A percentile compares a stretch with the other conserved stretches of the same genome.
Evolutionary conservation across 2,888 invertebrate genomes (phyloP).

Genomic region (Diadegma fenestrale): DNA sequence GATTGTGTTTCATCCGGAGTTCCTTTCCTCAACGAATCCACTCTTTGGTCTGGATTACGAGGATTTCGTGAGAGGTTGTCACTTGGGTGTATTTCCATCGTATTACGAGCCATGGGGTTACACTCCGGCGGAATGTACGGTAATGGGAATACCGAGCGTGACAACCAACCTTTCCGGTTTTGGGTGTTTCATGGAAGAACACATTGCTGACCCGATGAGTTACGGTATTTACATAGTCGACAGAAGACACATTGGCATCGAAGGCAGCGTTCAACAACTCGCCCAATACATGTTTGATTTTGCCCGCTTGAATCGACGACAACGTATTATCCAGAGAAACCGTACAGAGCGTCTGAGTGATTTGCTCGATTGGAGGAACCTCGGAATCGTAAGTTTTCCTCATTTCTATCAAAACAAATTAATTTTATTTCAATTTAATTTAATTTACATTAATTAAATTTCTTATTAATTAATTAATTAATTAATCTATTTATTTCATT

Average conservation of each 20-base stretch:
- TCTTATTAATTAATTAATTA: no score
- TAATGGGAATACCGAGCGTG: conserved; percentile 99
- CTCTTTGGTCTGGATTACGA: conserved; percentile 99
- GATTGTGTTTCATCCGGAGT: conserved; percentile 99
- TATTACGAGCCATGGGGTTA: conserved; percentile 99
- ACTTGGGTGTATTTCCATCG: conserved; percentile 99
- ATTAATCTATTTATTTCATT: no score
- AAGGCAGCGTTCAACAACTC: conserved; percentile 96
- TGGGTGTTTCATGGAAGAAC: conserved; percentile 99
- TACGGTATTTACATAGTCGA: conserved; percentile 99
- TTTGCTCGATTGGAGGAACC: conserved; percentile 98
- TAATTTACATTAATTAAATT: no score
- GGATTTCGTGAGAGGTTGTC: conserved; percentile 99
- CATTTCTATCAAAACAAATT: background rate
- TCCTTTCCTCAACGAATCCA: conserved; percentile 98
- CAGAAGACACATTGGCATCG: conserved; percentile 94
- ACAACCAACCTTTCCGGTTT: conserved; percentile 99
- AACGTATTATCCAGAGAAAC: conserved; percentile 99
- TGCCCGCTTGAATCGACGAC: conserved; percentile 94
- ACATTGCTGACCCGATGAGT: conserved; percentile 98
- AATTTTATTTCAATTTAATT: no score
- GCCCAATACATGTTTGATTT: conserved; percentile 97
- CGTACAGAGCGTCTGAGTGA: conserved; percentile 98
- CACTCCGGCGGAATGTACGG: conserved; percentile 99
- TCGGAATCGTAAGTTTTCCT: conserved; percentile 93